A percentile compares a stretch with the other conserved stretches of the same genome.
phyloP scores from a whole-genome alignment of 37 sponge, comb jelly and placozoan species.

The Geodia barretti region DNA sequence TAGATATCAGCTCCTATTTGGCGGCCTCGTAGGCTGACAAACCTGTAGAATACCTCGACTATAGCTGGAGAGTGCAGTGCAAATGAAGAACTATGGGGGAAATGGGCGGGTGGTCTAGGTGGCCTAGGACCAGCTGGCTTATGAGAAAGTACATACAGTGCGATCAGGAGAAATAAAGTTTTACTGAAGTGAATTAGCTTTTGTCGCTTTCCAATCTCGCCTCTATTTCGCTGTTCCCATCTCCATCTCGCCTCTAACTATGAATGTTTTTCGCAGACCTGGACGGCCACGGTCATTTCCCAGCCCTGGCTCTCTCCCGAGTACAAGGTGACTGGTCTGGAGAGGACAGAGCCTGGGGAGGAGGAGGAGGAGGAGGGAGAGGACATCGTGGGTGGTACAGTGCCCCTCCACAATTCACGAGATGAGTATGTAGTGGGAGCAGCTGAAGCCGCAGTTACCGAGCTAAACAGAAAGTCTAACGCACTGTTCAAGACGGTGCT shows the following conservation, averaged over 20 bases:
- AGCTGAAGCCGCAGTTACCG: constrained; percentile 14
- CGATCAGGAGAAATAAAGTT: no score
- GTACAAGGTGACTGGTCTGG: neutral
- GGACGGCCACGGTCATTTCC: neutral
- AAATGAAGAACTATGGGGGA: no score
- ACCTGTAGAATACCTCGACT: no score
- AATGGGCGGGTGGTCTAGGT: neutral
- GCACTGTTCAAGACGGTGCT: neutral
- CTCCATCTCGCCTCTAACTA: no score
- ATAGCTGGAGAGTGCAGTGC: no score
- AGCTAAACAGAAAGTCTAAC: constrained; percentile 14
- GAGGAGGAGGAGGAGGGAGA: neutral
- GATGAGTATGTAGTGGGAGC: neutral
- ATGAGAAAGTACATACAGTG: no score
- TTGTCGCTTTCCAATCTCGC: no score
- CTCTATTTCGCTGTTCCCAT: no score
- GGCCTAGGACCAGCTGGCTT: no score
- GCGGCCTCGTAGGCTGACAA: no score
- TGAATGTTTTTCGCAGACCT: neutral
- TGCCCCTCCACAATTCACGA: neutral
- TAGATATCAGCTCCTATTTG: no score
- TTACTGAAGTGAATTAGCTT: no score
- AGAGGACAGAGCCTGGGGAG: neutral
- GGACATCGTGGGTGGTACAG: neutral
- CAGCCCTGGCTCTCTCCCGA: neutral